Evolutionary conservation across 1,140 invertebrate species (phyloP).

Genomic region (Drosophila gunungcola): DNA sequence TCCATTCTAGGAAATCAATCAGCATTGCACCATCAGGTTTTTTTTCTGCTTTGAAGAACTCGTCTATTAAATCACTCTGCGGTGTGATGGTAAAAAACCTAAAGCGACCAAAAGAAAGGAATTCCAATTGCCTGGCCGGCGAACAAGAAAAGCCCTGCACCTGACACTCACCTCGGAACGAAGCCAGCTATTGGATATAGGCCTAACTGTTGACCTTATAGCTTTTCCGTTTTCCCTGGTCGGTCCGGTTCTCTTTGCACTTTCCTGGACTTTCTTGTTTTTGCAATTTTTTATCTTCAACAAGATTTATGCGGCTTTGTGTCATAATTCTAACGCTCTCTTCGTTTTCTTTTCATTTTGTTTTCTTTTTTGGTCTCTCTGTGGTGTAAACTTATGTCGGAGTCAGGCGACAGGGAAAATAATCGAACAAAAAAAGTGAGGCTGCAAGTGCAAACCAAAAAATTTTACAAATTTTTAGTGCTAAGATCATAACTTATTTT

Average conservation of each 20-base stretch:
- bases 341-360: slow-evolving; percentile 15
- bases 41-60: not conserved
- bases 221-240: slow-evolving; percentile 18
- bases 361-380: slow-evolving; percentile 19
- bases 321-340: slow-evolving; percentile 73
- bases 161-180: slow-evolving; percentile 41
- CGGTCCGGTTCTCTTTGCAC: slow-evolving; percentile 17
- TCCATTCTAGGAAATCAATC: slow-evolving; percentile 34
- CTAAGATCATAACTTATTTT: not conserved
- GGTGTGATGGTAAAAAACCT: slow-evolving; percentile 14
- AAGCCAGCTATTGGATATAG: slow-evolving; percentile 41
- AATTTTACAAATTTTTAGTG: not conserved
- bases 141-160: slow-evolving; percentile 24
- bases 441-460: not conserved
- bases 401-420: slow-evolving; percentile 4
- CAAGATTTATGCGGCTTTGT: slow-evolving; percentile 75
- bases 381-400: slow-evolving; percentile 58
- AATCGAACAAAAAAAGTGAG: not conserved
- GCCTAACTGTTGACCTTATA: slow-evolving; percentile 52
- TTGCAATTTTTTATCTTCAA: slow-evolving; percentile 76
- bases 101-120: slow-evolving; percentile 23
- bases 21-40: slow-evolving; percentile 12
- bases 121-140: slow-evolving; percentile 36
- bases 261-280: slow-evolving; percentile 29
- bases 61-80: slow-evolving; percentile 41